These are phyloP conservation scores for Champsocephalus esox DNA, from an alignment of 2,797 vertebrate species.

Conservation along the genomic window DNA sequence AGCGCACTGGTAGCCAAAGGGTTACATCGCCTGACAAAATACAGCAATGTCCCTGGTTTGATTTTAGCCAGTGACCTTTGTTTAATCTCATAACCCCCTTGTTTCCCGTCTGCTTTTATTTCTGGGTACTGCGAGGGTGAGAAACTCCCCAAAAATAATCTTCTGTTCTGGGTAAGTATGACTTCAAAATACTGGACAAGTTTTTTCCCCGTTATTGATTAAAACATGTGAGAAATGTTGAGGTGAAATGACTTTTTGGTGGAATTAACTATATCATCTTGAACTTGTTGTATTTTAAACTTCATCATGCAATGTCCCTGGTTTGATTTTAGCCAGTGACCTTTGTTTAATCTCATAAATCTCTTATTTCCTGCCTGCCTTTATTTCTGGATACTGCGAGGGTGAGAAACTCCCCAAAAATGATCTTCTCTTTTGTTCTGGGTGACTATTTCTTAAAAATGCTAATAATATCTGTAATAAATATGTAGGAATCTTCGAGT, in stretches of 20 bases:
- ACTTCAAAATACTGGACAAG: neutral
- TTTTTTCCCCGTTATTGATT: too few relatives aligned
- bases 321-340: neutral
- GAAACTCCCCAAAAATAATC: neutral
- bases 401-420: neutral
- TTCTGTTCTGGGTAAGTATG: neutral
- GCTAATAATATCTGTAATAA: neutral
- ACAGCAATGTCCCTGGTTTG: neutral
- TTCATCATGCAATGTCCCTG: neutral
- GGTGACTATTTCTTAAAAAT: neutral
- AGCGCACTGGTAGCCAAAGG: neutral
- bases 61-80: neutral
- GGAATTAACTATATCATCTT: too few relatives aligned
- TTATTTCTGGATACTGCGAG: neutral
- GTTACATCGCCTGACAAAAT: neutral
- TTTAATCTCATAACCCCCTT: neutral
- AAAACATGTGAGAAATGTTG: too few relatives aligned
- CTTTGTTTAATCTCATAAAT: neutral
- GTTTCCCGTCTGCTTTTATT: neutral
- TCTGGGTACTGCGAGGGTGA: neutral
- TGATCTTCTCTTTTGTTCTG: neutral
- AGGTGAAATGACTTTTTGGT: too few relatives aligned
- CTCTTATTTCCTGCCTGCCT: neutral
- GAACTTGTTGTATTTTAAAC: too few relatives aligned
- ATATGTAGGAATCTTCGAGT: neutral